Evolutionary conservation across 2,888 invertebrate genomes (phyloP).

Genomic region (Orchesellides sinensis): DNA sequence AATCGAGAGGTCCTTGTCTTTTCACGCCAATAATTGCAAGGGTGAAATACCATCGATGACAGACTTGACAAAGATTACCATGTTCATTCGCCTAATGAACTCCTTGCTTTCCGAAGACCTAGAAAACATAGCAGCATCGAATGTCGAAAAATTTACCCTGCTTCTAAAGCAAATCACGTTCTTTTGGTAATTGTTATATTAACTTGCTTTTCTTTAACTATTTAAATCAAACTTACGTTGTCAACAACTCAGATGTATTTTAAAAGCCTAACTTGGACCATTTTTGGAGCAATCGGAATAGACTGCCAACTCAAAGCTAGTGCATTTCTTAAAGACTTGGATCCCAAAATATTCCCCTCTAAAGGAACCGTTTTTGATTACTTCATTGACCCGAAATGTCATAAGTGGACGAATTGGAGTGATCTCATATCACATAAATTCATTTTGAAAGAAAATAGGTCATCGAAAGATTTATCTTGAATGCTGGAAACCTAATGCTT

Average conservation of each 20-base stretch:
- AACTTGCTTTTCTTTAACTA: background rate
- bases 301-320: constrained; percentile 26
- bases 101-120: background rate
- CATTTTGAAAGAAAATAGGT: background rate
- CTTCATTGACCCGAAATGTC: background rate
- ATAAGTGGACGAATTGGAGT: constrained; percentile 35
- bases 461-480: no score
- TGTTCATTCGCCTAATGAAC: constrained; percentile 4
- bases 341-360: constrained; percentile 8
- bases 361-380: constrained; percentile 43
- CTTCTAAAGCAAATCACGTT: constrained; percentile 23
- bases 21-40: background rate
- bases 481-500: no score
- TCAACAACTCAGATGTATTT: no score
- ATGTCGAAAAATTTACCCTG: background rate
- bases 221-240: no score
- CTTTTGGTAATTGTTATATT: constrained; percentile 17
- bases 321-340: constrained; percentile 40
- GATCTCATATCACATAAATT: background rate
- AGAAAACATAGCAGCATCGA: background rate
- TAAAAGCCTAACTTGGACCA: constrained; percentile 22
- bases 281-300: background rate
- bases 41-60: background rate
- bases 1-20: constrained; percentile 9
- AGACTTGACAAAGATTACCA: background rate